Percentiles rank a stretch among this genome's conserved stretches.
Evolutionary conservation across 2,888 invertebrate species (phyloP).

Genomic region (Syrista parreyssii): DNA sequence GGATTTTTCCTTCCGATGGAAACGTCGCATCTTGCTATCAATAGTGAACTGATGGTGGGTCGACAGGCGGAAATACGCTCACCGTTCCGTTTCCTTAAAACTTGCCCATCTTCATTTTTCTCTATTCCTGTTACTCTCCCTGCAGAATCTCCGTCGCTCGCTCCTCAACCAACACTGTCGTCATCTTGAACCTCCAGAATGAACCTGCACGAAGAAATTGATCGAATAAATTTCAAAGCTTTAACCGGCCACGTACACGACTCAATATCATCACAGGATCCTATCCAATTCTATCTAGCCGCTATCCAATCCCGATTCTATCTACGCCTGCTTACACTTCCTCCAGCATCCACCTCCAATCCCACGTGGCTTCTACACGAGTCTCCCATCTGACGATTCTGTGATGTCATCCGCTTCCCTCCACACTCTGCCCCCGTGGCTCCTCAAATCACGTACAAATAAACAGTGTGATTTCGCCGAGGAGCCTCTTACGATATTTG

Average conservation of each 20-base stretch:
- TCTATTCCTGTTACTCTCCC: too few relatives aligned
- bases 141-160: too few relatives aligned
- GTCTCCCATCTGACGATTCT: neutral
- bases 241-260: conserved; percentile 30
- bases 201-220: conserved; percentile 34
- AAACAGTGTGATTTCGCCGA: too few relatives aligned
- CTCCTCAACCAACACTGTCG: too few relatives aligned
- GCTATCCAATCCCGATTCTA: conserved; percentile 50
- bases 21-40: too few relatives aligned
- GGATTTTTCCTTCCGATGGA: too few relatives aligned
- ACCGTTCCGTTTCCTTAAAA: too few relatives aligned
- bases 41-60: too few relatives aligned
- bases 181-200: conserved; percentile 18
- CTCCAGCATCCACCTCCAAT: conserved; percentile 13
- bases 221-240: conserved; percentile 48
- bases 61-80: too few relatives aligned
- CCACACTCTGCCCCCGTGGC: conserved; percentile 4
- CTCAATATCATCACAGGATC: conserved; percentile 33
- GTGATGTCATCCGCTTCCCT: conserved; percentile 1
- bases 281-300: conserved; percentile 51
- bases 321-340: conserved; percentile 32
- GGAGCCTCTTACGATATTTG: neutral
- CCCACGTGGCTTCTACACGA: neutral
- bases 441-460: conserved; percentile 13
- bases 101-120: too few relatives aligned